A percentile compares a stretch with the other conserved stretches of the same genome.
phyloP scores from a whole-genome alignment of 2,888 invertebrate species.

The Candidula unifasciata region DNA sequence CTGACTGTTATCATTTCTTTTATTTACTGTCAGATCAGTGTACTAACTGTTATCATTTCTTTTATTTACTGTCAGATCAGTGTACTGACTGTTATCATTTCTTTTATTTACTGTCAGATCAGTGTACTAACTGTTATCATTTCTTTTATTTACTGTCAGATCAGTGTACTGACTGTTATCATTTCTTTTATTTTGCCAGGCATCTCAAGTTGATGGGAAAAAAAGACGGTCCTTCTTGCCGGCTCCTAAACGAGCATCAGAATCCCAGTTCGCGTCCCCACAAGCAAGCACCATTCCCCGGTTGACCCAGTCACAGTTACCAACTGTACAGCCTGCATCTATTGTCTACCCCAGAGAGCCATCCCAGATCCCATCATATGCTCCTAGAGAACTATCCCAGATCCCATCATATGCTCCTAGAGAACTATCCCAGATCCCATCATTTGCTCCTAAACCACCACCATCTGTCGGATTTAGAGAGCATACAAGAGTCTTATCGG shows the following conservation, averaged over 20 bases:
- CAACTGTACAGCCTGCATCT: background rate
- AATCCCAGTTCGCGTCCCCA: slow-evolving; percentile 10
- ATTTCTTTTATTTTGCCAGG: slow-evolving; percentile 48
- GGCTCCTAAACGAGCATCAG: slow-evolving; percentile 54
- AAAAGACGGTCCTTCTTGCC: slow-evolving; percentile 66
- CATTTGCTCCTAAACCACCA: background rate
- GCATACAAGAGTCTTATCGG: background rate
- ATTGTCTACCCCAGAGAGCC: background rate
- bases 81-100: too few species aligned
- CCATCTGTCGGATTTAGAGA: background rate
- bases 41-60: too few species aligned
- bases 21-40: too few species aligned
- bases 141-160: too few species aligned
- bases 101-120: too few species aligned
- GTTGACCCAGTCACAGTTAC: background rate
- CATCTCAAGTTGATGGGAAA: slow-evolving; percentile 37
- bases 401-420: too few species aligned
- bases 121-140: too few species aligned
- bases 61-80: too few species aligned
- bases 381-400: background rate
- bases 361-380: background rate
- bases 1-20: too few species aligned
- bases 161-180: background rate
- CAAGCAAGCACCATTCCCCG: background rate
- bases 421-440: background rate